Conservation (phyloP, 2,113 vertebrate species). For the Pluvianellus socialis region DNA sequence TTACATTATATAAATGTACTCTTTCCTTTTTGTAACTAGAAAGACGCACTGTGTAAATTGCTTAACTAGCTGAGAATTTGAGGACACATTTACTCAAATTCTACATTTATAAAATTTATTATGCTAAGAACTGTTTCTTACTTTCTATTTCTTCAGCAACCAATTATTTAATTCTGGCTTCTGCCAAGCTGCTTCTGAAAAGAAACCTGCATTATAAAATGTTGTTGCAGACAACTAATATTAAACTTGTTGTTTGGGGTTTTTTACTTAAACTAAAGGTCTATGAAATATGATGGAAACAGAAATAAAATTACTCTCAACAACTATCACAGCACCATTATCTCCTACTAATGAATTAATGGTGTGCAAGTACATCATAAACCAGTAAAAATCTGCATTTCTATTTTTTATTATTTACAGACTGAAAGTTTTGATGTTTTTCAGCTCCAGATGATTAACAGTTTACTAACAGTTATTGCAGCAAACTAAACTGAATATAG, state of each 20-base stretch:
- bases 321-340: background rate
- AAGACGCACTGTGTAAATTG: background rate
- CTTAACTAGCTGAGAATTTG: background rate
- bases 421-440: background rate
- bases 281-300: background rate
- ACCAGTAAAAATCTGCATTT: background rate
- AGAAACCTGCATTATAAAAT: background rate
- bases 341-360: background rate
- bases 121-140: background rate
- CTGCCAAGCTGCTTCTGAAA: background rate
- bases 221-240: background rate
- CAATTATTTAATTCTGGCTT: background rate
- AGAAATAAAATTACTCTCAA: background rate
- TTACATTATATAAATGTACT: background rate
- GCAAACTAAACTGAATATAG: background rate
- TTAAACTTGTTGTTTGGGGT: background rate
- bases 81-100: background rate
- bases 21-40: background rate
- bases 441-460: background rate
- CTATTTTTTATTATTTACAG: background rate
- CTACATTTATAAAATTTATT: background rate
- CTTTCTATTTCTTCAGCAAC: background rate
- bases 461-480: background rate
- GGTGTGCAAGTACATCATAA: background rate
- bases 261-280: background rate